Conservation (phyloP, 1,140 invertebrate species). For the Globodera rostochiensis region DNA sequence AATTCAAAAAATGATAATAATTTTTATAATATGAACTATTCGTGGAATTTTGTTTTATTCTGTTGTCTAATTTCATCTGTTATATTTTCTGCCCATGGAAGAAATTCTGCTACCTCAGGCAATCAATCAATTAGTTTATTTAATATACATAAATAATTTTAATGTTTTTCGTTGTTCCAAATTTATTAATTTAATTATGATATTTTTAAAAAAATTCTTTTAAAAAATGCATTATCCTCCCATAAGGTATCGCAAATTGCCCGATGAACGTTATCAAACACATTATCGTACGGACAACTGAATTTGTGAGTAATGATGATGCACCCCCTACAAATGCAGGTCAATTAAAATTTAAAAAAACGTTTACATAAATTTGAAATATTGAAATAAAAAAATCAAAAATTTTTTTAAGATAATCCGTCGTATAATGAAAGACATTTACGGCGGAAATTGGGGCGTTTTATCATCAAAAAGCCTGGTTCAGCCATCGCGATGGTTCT, state of each 20-base stretch:
- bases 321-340: conserved; percentile 39
- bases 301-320: conserved; percentile 10
- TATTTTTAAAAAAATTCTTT: not conserved
- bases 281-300: conserved; percentile 42
- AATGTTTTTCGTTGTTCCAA: no score
- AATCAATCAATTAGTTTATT: no score
- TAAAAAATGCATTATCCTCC: no score
- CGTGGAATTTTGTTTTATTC: no score
- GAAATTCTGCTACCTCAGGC: no score
- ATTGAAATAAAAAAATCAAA: not conserved
- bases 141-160: no score
- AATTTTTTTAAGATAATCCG: conserved; percentile 53
- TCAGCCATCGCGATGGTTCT: conserved; percentile 54
- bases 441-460: conserved; percentile 64
- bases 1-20: no score
- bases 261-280: conserved; percentile 51
- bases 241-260: conserved; percentile 31
- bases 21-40: no score
- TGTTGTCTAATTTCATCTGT: no score
- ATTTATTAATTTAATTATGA: not conserved
- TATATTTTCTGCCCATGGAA: no score
- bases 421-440: conserved; percentile 63
- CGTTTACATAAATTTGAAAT: conserved; percentile 1
- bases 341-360: not conserved
- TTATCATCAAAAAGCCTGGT: conserved; percentile 53